These are phyloP conservation scores for Butorides virescens DNA, from an alignment of 2,113 vertebrate species.

Conservation along the genomic window DNA sequence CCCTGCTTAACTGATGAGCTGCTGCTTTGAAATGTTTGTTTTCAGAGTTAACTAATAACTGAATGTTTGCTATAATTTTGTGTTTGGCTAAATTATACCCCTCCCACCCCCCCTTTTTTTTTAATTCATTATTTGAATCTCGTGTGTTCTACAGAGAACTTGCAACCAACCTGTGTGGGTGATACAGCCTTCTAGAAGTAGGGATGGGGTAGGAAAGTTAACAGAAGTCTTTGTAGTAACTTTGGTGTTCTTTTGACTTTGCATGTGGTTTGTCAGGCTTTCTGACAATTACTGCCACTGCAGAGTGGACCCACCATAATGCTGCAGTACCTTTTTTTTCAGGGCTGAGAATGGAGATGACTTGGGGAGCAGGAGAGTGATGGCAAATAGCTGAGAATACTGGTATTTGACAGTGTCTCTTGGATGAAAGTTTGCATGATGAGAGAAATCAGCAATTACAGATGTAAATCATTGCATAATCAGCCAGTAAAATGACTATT, in stretches of 20 bases:
- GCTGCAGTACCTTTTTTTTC: background rate
- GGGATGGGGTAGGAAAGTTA: background rate
- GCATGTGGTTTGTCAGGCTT: background rate
- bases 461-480: background rate
- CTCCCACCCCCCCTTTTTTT: too few relatives aligned
- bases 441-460: background rate
- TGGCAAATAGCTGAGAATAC: background rate
- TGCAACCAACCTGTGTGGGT: background rate
- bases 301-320: background rate
- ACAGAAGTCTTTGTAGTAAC: background rate
- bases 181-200: background rate
- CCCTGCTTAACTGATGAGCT: background rate
- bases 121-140: background rate
- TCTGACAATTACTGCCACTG: background rate
- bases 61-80: background rate
- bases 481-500: background rate
- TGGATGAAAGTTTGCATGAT: background rate
- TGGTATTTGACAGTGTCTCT: background rate
- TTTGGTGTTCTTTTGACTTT: background rate
- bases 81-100: background rate
- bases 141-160: background rate
- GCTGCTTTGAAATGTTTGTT: background rate
- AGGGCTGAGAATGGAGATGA: background rate
- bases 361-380: background rate
- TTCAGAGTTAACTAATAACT: background rate